phyloP scores from a whole-genome alignment of 2,113 vertebrate genomes.

The Oreochromis tanganicae region DNA sequence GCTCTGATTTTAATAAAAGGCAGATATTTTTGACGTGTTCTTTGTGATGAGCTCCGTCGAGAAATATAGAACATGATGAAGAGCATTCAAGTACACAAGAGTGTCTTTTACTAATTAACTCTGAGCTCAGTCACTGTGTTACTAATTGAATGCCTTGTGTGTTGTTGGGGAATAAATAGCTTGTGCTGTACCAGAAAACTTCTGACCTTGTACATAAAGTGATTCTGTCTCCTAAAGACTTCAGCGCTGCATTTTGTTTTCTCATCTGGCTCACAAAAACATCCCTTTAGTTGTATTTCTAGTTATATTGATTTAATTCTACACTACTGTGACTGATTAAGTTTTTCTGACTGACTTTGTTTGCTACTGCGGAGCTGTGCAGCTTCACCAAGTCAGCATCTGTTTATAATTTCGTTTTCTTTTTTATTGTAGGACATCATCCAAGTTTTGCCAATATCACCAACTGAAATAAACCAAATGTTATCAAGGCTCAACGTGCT shows the following conservation, averaged over 20 bases:
- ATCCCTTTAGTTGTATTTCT: neutral
- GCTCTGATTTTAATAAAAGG: neutral
- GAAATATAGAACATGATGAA: neutral
- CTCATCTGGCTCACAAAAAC: neutral
- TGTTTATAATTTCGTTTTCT: neutral
- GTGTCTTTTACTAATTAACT: neutral
- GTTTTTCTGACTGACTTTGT: constrained; percentile 2
- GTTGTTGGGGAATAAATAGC: neutral
- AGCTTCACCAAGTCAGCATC: neutral
- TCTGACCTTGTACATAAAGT: neutral
- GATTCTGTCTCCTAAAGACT: neutral
- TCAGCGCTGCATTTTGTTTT: neutral
- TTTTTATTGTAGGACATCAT: neutral
- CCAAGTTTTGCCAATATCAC: neutral
- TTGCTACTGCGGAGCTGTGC: neutral
- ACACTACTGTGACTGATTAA: constrained; percentile 4
- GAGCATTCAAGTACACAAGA: neutral
- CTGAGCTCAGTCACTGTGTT: neutral
- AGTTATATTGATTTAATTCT: neutral
- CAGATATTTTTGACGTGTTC: neutral
- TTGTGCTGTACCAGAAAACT: neutral
- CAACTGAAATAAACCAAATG: constrained; percentile 12
- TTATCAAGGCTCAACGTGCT: neutral
- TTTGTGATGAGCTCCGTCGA: neutral
- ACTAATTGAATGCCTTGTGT: neutral